Base-by-base conservation (phyloP, 1,140 invertebrate genomes). In the Aleiodes sp. region DNA sequence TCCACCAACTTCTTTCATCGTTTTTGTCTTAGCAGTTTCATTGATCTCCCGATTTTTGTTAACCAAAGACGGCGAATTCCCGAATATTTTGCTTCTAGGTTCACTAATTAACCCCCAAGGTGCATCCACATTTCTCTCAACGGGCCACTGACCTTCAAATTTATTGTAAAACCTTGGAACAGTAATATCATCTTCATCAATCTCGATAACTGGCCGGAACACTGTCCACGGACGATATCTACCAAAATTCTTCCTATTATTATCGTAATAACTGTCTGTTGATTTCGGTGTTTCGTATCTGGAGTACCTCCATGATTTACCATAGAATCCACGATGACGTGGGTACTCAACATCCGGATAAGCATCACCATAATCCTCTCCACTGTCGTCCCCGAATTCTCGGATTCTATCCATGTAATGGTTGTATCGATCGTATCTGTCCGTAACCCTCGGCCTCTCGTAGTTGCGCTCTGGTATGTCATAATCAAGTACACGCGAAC, bases 331-430 rank as follows among this genome's bases (percentile, higher is more conserved):
- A 10, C 19, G 37, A 62, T 43, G 57, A 52, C 41, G 59, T 16
- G 41, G 21, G 39, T 63, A 69, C 4, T 63, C 61, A 37, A 37
- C 41, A 8, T 62, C 57, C 12, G 52, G 61, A 62, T 52, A 64
- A n/a, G 64, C 19, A 12, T 68, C 71, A 16, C 70, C 68, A 56
- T 73, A 73, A 65, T 73, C 68, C 29, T 64, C 21, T 1, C 26
- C 31, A 9, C n/a, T 12, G 2, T 46, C 41, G 16, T 46, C 33
- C 2, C 31, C 65, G 33, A 61, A 68, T 12, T 60, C 52, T 7
- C 65, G 24, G 0, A 57, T 31, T 31, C 64, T 12, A n/a, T 73
- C 52, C 19, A 35, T 43, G 29, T 70, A 72, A n/a, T 68, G 68
- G 0, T 37, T 31, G 37, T 71, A 75, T 62, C 61, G 70, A 68